Evolutionary conservation across 2,113 vertebrate genomes (phyloP).

Genomic region (Tinamus guttatus): DNA sequence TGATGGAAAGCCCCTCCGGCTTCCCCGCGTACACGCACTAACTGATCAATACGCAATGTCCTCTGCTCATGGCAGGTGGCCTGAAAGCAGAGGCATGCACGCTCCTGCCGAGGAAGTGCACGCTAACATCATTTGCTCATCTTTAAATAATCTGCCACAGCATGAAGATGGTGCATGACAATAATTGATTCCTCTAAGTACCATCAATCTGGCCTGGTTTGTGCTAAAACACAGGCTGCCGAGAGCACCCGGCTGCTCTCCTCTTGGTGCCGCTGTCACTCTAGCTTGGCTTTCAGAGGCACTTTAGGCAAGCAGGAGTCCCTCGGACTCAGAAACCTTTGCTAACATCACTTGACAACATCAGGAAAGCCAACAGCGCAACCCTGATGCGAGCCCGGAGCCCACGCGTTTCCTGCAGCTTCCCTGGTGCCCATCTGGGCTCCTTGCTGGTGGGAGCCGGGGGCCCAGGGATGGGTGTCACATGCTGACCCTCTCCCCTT

Average conservation of each 20-base stretch:
- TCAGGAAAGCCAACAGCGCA: background rate
- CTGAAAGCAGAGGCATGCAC: background rate
- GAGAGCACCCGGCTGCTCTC: background rate
- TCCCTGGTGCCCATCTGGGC: background rate
- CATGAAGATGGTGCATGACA: background rate
- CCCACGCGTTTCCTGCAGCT: background rate
- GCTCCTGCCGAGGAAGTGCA: background rate
- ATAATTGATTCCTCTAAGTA: background rate
- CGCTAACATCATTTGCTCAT: background rate
- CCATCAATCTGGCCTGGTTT: background rate
- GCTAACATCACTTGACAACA: background rate
- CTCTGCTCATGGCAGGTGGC: background rate
- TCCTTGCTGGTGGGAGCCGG: background rate
- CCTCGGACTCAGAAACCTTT: background rate
- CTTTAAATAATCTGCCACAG: background rate
- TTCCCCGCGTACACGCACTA: background rate
- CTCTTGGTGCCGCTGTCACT: background rate
- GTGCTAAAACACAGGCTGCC: background rate
- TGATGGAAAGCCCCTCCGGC: background rate
- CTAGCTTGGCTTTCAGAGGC: background rate
- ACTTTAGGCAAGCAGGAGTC: background rate
- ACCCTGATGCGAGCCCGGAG: background rate
- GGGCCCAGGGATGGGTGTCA: too few species aligned
- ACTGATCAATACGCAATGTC: background rate
- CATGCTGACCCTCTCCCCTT: background rate